Evolutionary conservation across 2,888 invertebrate genomes (phyloP), one percentile per base, ranked within the genome.

Genomic region (Lepetodrilus schrolli): DNA sequence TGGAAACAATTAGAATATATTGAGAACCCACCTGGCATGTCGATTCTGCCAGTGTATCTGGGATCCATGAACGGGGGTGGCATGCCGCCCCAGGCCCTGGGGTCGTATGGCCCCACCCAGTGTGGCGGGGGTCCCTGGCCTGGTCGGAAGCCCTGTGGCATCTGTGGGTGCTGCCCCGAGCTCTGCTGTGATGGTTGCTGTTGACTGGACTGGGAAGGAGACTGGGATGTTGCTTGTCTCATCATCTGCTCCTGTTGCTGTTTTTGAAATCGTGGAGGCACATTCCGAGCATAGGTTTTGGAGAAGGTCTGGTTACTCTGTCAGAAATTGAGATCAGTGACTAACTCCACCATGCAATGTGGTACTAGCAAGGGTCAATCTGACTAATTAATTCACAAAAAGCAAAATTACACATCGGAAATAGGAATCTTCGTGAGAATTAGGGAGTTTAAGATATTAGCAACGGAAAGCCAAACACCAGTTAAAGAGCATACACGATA

Each of bases 181-280:
- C 75, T 23, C 74, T 50, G 72, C 51, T 66, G 72, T 8, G 72
- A 50, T 38, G 66, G 71, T 5, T 38, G 51, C 50, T 73, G 74
- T 20, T 34, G 66, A 21, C 37, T 10, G 38, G 36, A 71, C 66
- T 47, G 69, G 43, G 66, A 66, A 17, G 58, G 58, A 17, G 58
- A 30, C 58, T 58, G 58, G n/a, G 43, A 43, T 5, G 47, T 47
- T n/a, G 20, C 47, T 17, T 71, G 51, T 69, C 79, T 43, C 82
- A 79, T 66, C 80, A 79, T 49, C 77, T 79, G 78, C 47, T 79
- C 82, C 75, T 81, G 82, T 43, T 83, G 83, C 74, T 88, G 87
- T 76, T 86, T 85, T 78, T 87, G 88, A 78, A 88, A 88, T 20
- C 96, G 93, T 17, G 96, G 96, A 71, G 96, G 96, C 86, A 96